Percentiles rank a stretch among this genome's conserved stretches.
These are phyloP conservation scores for Macquaria australasica DNA, from an alignment of 2,113 vertebrate genomes.

Conservation along the genomic window DNA sequence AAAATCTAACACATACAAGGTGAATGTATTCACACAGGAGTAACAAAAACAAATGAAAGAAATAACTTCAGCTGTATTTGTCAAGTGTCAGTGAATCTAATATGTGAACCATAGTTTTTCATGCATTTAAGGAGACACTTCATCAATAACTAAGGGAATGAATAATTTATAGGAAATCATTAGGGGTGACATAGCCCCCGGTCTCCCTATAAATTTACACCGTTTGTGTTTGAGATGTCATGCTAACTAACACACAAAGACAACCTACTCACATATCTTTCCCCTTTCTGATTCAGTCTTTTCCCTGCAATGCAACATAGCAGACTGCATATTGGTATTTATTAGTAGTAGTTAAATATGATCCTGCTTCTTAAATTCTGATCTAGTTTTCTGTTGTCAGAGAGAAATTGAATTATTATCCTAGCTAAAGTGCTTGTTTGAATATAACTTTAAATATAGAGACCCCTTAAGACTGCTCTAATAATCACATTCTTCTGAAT, in stretches of 20 bases:
- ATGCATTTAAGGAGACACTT: not conserved
- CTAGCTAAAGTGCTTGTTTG: not conserved
- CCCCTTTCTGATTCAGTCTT: not conserved
- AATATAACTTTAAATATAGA: slow-evolving; percentile 15
- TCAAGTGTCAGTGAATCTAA: not conserved
- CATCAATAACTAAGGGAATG: not conserved
- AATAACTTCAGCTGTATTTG: not conserved
- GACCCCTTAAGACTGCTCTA: not conserved
- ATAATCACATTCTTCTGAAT: slow-evolving; percentile 6
- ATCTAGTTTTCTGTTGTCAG: not conserved
- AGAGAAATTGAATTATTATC: not conserved
- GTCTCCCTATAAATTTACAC: not conserved
- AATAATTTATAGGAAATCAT: not conserved
- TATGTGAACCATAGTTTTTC: not conserved
- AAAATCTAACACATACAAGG: not conserved
- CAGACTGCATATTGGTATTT: not conserved
- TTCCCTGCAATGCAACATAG: not conserved
- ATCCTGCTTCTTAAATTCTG: not conserved
- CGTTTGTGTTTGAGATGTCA: not conserved
- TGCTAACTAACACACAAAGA: not conserved
- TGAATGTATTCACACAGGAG: not conserved
- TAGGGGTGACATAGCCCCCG: not conserved
- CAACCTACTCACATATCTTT: not conserved
- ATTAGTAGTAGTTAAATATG: not conserved
- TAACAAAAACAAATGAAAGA: not conserved